Evolutionary conservation across 2,888 invertebrate genomes (phyloP), one percentile per base, ranked within the genome.

Genomic region (Hirtodrosophila cameraria): DNA sequence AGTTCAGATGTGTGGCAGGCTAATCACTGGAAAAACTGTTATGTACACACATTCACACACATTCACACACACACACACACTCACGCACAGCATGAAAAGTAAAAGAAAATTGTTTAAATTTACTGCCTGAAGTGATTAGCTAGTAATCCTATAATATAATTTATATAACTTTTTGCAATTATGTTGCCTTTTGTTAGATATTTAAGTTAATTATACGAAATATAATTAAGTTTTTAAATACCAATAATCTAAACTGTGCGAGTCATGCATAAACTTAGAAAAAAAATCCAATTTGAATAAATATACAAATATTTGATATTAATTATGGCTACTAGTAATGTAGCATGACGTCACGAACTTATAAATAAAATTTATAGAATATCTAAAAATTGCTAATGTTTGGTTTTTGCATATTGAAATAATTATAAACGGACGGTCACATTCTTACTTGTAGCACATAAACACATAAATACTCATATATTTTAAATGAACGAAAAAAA

Each of bases 1-100:
- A 82, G 61, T 75, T 75, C 9, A 61, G 61, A 62, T 84, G 68
- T 76, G 63, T 69, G 75, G 57, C 57, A 48, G 72, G 72, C 86
- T 86, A 82, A 86, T 83, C 83, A 80, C 74, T 83, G 61, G 59
- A 55, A 80, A 76, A 68, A 72, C 61, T 57, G 49, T 70, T 33
- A 18, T 39, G 42, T 43, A 43, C 33, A 63, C 36, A 23, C 39
- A 2, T 7, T 36, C 13, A 35, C 43, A 23, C 12, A 41, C 2
- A 35, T n/a, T n/a, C n/a, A n/a, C 36, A 28, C 59, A 42, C 41
- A 27, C 52, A 42, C 41, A 45, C 36, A 28, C 36, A 9, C 13
- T 13, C n/a, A 42, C 46, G 16, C 28, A 36, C 23, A 30, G 59
- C 31, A 62, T 41, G 23, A 38, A 18, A n/a, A 11, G 6, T 1